Base-by-base conservation (phyloP, 2,888 invertebrate species). In the Zeuzera pyrina region DNA sequence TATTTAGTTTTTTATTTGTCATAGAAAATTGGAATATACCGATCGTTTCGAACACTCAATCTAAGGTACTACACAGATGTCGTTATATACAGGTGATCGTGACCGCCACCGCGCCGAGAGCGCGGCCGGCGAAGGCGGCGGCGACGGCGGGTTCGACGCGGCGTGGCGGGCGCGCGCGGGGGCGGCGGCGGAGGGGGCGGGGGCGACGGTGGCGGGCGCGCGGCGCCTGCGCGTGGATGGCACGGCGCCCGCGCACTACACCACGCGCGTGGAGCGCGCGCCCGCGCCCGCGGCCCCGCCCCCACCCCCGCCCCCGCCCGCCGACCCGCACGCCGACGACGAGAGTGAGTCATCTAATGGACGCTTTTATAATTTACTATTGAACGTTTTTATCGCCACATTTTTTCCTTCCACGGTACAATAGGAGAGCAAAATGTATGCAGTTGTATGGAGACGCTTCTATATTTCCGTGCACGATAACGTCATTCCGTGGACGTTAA, bases 141-240 rank as follows among this genome's bases (percentile, higher is more conserved):
- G 36, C 13, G 10, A 27, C 13, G 16, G 12, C 24, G 15, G 10
- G 14, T 19, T 22, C 10, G 33, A 34, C 10, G 36, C 15, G 15
- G 28, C 36, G 29, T 35, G 35, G 38, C 29, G 38, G 37, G 24
- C 24, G 36, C 38, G 15, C 57, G 53, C 34, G 70, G 71, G 56
- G 42, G 29, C 52, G 52, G 56, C 43, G 57, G 24, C 26, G 31
- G 11, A 42, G 49, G 29, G 26, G 7, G 36, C 39, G 13, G 40
- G 35, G 31, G 41, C 43, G 37, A 45, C 41, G 24, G 43, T 34
- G 14, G 31, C 36, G 24, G 34, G 44, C 34, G 35, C 44, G 46
- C 57, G 69, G 2, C 61, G 61, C 21, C 56, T 81, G 56, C 69
- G 77, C 33, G 81, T 81, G 11, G 77, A 78, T 45, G 61, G 63